Conservation (phyloP, 2,888 invertebrate species). For the Eupithecia pulchellata region DNA sequence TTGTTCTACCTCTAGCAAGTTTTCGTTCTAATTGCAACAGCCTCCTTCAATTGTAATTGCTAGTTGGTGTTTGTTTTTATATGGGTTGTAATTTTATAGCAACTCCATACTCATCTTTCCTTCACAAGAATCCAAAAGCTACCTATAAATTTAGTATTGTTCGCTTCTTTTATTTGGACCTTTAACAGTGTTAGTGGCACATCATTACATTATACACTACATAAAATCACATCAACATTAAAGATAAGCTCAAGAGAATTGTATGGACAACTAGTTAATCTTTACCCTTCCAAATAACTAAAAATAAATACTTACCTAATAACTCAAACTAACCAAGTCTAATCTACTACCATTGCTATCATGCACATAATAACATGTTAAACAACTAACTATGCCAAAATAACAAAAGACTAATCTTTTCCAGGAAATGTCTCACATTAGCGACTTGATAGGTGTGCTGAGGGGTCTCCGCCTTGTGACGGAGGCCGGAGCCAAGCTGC, state of each 20-base stretch:
- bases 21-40: background rate
- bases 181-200: background rate
- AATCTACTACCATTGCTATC: background rate
- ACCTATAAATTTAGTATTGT: background rate
- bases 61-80: background rate
- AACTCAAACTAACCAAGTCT: background rate
- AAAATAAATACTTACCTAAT: background rate
- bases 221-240: background rate
- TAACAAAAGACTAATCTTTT: slow-evolving; percentile 55
- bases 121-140: background rate
- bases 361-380: background rate
- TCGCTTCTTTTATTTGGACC: background rate
- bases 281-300: background rate
- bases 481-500: slow-evolving; percentile 87
- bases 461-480: slow-evolving; percentile 89
- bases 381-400: slow-evolving; percentile 42
- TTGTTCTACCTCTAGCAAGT: background rate
- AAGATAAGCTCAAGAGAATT: background rate
- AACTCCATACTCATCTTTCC: background rate
- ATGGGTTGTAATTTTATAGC: background rate
- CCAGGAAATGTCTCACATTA: slow-evolving; percentile 85
- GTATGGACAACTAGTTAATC: background rate
- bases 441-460: slow-evolving; percentile 88
- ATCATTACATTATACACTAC: no score
- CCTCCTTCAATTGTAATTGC: background rate